Base-by-base conservation (phyloP, 30 jellyfish, hydroid and myxozoan species). In the Hydra vulgaris region DNA sequence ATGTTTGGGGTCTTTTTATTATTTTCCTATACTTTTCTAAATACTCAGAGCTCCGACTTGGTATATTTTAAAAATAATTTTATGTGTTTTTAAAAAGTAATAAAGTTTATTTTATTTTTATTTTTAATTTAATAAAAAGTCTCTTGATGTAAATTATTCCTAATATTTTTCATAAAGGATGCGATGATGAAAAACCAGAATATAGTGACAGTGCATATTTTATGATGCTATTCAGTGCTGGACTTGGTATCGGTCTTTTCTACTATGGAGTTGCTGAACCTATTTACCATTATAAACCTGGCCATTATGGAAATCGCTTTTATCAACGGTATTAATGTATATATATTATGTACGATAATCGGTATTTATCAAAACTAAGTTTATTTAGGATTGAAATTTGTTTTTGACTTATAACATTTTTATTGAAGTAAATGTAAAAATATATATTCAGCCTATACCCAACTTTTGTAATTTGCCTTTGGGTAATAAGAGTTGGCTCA, bases 211-310 rank as follows among this genome's bases (percentile, higher is more conserved):
- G 89, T 54, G 66, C 97, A 17, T 90, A 90, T 66, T 90, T 90
- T 83, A 90, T 87, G 69, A 90, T 90, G 97, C 54, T 90, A 82
- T 90, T 90, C 70, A 86, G 95, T 17, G 94, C 95, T 27, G 97
- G 97, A 0, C 83, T 90, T 25, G 97, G 94, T 53, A 90, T 90
- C 53, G 97, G 97, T 16, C 71, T 90, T 53, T 90, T 90, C 73
- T 90, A 85, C 77, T 90, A 85, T 83, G 97, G 97, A n/a, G 97
- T 90, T 53, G 94, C 97, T n/a, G 97, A 90, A 76, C 95, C 97
- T 0, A 82, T 90, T 72, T 85, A 19, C 76, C 97, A 90, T 71
- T 90, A 90, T 71, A 74, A 55, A 7, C 93, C 95, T 4, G 95
- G 88, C 25, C 25, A 53, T 16, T 88, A 82, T 55, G 89, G 94